Base-by-base conservation (phyloP, 2,888 invertebrate species). In the Eristalis tenax region DNA sequence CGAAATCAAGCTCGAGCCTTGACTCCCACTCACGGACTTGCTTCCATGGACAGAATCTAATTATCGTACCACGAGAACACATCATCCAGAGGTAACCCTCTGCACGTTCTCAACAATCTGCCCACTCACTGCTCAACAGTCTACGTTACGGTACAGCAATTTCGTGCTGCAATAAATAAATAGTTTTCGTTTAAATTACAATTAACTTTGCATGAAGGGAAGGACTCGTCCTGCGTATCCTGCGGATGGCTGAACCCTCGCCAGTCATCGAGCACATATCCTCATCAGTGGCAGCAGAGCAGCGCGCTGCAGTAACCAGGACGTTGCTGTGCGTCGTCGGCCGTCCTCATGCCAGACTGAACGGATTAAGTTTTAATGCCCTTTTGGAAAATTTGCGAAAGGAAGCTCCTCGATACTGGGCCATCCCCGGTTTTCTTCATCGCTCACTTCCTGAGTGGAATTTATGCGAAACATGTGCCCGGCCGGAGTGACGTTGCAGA, bases 301-400 rank as follows among this genome's bases (percentile, higher is more conserved):
- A 40, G 40, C 3, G n/a, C 15, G 64, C 56, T 79, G 65, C 43
- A 40, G 65, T 38, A 38, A 22, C 40, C 28, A 5, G 59, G 65
- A 71, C 85, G 70, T 85, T 59, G 80, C 73, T 71, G 61, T 22
- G 63, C 38, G 38, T 11, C 13, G 13, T 43, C n/a, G 8, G 3
- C 11, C 22, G 59, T 4, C 59, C 22, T 56, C 56, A n/a, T 6
- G 40, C 32, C 82, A 82, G 71, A 76, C 75, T 75, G 71, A 79
- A 83, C 75, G 79, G 86, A 87, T 87, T 83, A 87, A 87, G 86
- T 83, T 87, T 87, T 79, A 79, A 87, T 87, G 83, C 75, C 78
- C 79, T 83, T 83, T 76, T 75, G 86, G 71, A 83, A 79, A 87
- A 50, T 50, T 79, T 71, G 68, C 71, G 83, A 71, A 87, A 71